Percentiles rank a stretch among this genome's conserved stretches.
phyloP scores from a whole-genome alignment of 2,888 invertebrate species.

The Drosophila putrida region DNA sequence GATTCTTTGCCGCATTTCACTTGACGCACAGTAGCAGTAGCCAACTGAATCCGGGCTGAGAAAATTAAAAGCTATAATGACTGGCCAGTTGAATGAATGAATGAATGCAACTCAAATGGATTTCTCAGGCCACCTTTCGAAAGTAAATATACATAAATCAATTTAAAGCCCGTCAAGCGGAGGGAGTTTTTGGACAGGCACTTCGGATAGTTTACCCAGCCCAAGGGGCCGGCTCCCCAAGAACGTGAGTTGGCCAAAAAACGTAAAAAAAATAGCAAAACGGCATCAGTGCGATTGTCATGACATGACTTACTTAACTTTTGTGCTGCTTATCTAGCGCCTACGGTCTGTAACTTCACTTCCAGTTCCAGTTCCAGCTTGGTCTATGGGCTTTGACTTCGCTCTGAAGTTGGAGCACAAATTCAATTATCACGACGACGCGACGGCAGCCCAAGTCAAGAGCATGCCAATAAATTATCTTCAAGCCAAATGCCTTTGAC shows the following conservation, averaged over 20 bases:
- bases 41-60: conserved; percentile 15
- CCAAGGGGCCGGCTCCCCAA: conserved; percentile 58
- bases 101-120: conserved; percentile 34
- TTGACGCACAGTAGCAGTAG: conserved; percentile 66
- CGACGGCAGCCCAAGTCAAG: conserved; percentile 62
- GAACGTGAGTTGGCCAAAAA: conserved; percentile 63
- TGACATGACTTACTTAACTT: conserved; percentile 79
- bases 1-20: conserved; percentile 60
- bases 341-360: conserved; percentile 53
- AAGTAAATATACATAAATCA: conserved; percentile 72
- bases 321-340: conserved; percentile 70
- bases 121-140: conserved; percentile 46
- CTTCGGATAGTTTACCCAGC: conserved; percentile 32
- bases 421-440: conserved; percentile 80
- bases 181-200: conserved; percentile 46
- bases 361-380: conserved; percentile 19
- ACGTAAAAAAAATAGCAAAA: conserved; percentile 32
- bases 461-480: conserved; percentile 79
- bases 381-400: background rate
- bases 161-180: conserved; percentile 37
- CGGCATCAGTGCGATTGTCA: conserved; percentile 72
- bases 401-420: conserved; percentile 63
- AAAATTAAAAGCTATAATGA: conserved; percentile 62
- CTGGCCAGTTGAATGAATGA: conserved; percentile 32
- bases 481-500: conserved; percentile 77